Evolutionary conservation across 1,140 invertebrate genomes (phyloP).

Genomic region (Brachionus manjavacas): DNA sequence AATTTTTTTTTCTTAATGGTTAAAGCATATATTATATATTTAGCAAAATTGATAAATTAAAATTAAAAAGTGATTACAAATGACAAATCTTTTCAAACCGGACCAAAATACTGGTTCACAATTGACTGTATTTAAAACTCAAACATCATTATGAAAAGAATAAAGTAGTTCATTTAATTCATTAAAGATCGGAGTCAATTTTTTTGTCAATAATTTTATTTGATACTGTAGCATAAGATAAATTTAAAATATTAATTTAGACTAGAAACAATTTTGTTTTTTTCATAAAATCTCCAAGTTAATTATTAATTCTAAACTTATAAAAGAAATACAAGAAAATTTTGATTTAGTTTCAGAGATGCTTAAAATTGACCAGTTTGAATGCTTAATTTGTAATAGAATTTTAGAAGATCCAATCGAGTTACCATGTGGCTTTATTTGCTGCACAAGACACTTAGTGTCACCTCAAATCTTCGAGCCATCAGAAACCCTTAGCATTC

Average conservation of each 20-base stretch:
- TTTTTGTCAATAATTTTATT: too few species aligned
- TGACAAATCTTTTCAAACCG: too few species aligned
- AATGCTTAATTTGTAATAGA: background rate
- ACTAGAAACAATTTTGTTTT: background rate
- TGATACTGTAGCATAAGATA: background rate
- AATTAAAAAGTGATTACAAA: too few species aligned
- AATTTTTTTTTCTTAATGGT: too few species aligned
- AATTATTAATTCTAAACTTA: background rate
- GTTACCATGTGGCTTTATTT: background rate
- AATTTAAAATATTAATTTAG: background rate
- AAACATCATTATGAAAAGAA: too few species aligned
- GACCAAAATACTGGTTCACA: too few species aligned
- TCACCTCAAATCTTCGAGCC: background rate
- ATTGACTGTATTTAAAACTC: too few species aligned
- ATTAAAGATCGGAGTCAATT: too few species aligned
- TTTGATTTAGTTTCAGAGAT: background rate
- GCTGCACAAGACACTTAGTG: background rate
- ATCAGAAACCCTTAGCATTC: background rate
- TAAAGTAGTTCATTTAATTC: too few species aligned
- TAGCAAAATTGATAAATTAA: too few species aligned
- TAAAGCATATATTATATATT: too few species aligned
- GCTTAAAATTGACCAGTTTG: background rate
- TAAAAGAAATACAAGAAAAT: background rate
- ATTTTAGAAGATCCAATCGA: background rate
- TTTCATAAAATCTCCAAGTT: background rate